phyloP scores from a whole-genome alignment of 2,113 vertebrate genomes.

The Capreolus pygargus region DNA sequence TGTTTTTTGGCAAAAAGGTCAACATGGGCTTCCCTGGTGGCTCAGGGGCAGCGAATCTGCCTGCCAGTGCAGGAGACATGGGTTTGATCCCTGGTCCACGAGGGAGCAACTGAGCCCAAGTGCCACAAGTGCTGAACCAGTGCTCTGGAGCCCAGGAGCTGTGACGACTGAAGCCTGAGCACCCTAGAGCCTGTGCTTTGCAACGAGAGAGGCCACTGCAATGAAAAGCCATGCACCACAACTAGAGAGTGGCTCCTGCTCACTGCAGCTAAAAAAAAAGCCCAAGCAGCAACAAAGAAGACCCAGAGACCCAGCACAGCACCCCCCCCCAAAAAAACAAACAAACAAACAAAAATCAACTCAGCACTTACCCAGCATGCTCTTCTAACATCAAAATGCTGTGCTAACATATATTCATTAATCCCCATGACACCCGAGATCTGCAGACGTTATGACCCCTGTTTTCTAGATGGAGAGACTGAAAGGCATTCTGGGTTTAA shows the following conservation, averaged over 20 bases:
- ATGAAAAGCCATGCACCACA: neutral
- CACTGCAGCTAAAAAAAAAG: neutral
- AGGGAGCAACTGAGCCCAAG: neutral
- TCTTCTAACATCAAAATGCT: conserved; percentile 18
- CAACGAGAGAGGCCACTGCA: neutral
- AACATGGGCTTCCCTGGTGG: neutral
- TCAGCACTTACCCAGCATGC: conserved; percentile 10
- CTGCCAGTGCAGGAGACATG: neutral
- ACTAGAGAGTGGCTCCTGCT: neutral
- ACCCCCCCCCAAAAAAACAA: neutral
- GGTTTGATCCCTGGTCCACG: neutral
- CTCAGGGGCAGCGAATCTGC: neutral
- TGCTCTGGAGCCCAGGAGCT: neutral
- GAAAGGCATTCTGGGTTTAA: neutral
- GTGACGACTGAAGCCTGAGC: neutral
- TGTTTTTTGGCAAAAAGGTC: conserved; percentile 24
- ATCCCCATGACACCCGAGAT: neutral
- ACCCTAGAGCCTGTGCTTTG: neutral
- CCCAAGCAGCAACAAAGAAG: neutral
- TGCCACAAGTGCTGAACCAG: neutral
- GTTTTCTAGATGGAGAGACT: conserved; percentile 20
- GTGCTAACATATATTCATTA: neutral
- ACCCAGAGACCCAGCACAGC: neutral
- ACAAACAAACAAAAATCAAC: accelerated
- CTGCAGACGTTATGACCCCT: neutral